phyloP scores from a whole-genome alignment of 2,113 vertebrate species.

The Aleadryas rufinucha region DNA sequence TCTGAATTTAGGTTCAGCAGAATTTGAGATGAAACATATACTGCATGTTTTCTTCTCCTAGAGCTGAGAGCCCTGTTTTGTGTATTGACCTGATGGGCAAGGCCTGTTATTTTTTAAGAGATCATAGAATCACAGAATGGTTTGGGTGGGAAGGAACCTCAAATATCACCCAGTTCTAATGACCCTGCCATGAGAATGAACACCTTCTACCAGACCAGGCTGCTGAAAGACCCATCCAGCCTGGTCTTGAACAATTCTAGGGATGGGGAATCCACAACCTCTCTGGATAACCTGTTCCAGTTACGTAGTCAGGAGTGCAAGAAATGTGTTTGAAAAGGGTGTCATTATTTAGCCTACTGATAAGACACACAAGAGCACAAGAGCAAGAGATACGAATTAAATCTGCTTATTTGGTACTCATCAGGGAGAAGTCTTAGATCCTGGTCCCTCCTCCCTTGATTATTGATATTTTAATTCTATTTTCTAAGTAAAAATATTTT shows the following conservation, averaged over 20 bases:
- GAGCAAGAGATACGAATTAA: background rate
- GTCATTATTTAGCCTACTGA: background rate
- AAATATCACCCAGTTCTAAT: background rate
- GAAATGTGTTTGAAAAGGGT: background rate
- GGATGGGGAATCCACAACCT: background rate
- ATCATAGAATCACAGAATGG: no score
- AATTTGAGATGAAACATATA: background rate
- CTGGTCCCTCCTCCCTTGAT: background rate
- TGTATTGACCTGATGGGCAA: accelerated
- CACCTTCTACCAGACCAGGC: background rate
- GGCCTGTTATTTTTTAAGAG: background rate
- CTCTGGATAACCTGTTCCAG: background rate
- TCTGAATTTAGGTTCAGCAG: background rate
- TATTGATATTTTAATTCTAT: background rate
- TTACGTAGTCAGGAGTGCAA: background rate
- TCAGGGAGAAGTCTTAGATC: background rate
- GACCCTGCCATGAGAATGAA: background rate
- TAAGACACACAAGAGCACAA: background rate
- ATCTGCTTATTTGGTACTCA: background rate
- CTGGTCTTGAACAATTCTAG: background rate
- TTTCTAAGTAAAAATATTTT: background rate
- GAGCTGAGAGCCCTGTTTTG: background rate
- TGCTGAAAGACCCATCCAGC: background rate
- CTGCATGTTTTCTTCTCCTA: background rate
- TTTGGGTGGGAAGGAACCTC: background rate